These are phyloP conservation scores for Keiferia lycopersicella DNA, from an alignment of 2,888 invertebrate genomes.

Conservation along the genomic window DNA sequence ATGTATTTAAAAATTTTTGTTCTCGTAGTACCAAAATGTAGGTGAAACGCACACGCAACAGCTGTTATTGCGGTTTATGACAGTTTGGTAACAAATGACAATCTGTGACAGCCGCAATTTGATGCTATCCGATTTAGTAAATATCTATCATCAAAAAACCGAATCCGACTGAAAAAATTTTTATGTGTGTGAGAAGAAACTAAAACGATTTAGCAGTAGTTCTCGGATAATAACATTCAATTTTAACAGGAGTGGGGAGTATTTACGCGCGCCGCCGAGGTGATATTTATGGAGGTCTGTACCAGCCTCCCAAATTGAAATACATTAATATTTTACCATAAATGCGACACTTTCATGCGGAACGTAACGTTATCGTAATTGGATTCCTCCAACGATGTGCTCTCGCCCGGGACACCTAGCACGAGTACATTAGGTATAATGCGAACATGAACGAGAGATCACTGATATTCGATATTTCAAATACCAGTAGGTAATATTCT, in stretches of 20 bases:
- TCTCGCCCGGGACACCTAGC: background rate
- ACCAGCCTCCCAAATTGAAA: conserved; percentile 78
- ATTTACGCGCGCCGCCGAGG: conserved; percentile 72
- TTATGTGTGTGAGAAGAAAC: background rate
- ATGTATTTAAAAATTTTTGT: no score
- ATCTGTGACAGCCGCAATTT: no score
- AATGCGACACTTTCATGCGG: conserved; percentile 79
- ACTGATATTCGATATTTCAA: background rate
- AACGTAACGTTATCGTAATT: conserved; percentile 80
- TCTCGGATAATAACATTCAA: conserved; percentile 71
- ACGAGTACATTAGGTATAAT: background rate
- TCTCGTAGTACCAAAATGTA: no score
- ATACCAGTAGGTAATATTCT: background rate
- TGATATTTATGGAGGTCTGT: conserved; percentile 80
- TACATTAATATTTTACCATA: conserved; percentile 82
- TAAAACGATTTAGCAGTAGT: background rate
- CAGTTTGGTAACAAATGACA: no score
- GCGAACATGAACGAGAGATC: conserved; percentile 2
- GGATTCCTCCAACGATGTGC: conserved; percentile 71
- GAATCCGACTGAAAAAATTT: background rate
- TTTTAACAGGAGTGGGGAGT: conserved; percentile 64
- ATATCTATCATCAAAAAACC: no score
- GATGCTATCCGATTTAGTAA: no score
- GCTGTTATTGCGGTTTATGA: no score
- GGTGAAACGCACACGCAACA: no score